Conservation (phyloP, 2,888 invertebrate genomes). For the Nephrotoma guestfalica region DNA sequence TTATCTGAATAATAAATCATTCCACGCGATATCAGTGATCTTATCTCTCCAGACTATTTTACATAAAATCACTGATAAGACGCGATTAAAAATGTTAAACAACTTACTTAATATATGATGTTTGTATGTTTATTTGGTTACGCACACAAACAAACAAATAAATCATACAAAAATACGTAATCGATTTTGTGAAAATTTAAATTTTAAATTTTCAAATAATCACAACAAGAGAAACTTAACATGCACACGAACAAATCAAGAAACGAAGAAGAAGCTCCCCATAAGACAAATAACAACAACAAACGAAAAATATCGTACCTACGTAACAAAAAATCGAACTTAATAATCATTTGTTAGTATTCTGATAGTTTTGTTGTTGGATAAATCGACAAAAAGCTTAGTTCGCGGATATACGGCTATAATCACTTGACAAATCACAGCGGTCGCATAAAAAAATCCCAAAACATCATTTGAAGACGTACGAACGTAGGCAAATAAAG, state of each 20-base stretch:
- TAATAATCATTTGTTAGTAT: neutral
- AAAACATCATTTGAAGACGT: neutral
- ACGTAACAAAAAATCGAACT: neutral
- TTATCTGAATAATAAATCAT: too few species aligned
- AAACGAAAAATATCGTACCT: neutral
- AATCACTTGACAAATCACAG: neutral
- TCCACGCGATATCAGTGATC: too few species aligned
- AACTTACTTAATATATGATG: too few species aligned
- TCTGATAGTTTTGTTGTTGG: neutral
- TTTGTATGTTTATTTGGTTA: neutral
- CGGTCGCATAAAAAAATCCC: neutral
- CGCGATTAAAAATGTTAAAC: too few species aligned
- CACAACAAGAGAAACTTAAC: neutral
- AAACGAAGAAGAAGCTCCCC: neutral
- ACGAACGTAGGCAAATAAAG: neutral
- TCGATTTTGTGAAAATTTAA: neutral
- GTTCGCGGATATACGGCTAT: neutral
- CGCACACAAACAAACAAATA: neutral
- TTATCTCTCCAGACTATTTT: too few species aligned
- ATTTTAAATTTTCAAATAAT: neutral
- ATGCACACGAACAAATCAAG: neutral
- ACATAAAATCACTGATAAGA: too few species aligned
- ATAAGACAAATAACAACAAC: neutral
- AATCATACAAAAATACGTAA: neutral
- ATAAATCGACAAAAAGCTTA: neutral